These are phyloP conservation scores for Chaetura pelagica DNA, from an alignment of 2,113 vertebrate species.

Conservation along the genomic window DNA sequence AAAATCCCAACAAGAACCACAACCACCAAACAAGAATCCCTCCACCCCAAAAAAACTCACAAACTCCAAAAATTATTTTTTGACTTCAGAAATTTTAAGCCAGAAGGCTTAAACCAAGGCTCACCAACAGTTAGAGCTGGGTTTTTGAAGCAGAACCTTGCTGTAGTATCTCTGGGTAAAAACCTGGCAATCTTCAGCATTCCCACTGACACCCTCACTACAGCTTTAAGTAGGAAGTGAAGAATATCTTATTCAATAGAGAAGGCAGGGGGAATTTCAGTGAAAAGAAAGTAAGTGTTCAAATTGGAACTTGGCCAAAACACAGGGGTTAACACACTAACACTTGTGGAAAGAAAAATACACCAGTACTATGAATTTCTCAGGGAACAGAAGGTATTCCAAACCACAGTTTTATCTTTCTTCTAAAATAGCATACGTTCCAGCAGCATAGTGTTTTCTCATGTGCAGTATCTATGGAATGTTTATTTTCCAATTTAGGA, in stretches of 20 bases:
- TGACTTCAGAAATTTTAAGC: neutral
- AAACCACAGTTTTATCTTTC: slow-evolving; percentile 53
- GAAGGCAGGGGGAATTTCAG: neutral
- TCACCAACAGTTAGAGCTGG: neutral
- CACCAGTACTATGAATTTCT: neutral
- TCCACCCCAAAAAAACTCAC: too few relatives aligned
- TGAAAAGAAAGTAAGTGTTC: neutral
- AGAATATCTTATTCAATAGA: neutral
- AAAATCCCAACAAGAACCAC: neutral
- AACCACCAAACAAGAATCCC: neutral
- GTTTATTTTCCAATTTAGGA: slow-evolving; percentile 21
- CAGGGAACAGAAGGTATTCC: slow-evolving; percentile 8
- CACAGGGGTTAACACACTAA: slow-evolving; percentile 3
- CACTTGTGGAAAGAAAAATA: slow-evolving; percentile 46
- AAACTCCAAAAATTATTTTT: neutral
- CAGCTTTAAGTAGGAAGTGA: neutral
- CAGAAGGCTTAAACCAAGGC: neutral
- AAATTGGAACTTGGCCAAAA: neutral
- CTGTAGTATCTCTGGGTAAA: neutral
- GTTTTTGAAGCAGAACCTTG: neutral
- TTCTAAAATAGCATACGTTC: slow-evolving; percentile 3
- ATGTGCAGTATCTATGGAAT: slow-evolving; percentile 5
- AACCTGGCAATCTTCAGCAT: neutral
- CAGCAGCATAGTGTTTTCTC: neutral
- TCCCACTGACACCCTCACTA: neutral